Evolutionary conservation across 1,140 invertebrate genomes (phyloP).

Genomic region (Chironomus tepperi): DNA sequence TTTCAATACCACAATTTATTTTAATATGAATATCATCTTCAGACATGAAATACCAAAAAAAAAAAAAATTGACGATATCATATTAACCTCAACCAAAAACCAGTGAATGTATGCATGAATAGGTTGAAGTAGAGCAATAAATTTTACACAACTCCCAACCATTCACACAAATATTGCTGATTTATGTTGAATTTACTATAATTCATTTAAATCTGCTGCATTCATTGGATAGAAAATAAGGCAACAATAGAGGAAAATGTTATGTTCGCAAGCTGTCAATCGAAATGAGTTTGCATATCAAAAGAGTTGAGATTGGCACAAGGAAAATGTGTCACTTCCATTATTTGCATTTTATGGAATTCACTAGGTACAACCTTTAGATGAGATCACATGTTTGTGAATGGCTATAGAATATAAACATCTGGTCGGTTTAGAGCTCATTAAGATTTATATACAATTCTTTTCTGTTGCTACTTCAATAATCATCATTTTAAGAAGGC

Average conservation of each 20-base stretch:
- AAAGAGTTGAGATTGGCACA: background rate
- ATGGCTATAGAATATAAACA: background rate
- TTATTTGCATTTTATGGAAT: background rate
- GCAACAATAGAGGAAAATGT: background rate
- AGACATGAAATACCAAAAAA: no score
- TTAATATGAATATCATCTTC: background rate
- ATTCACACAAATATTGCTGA: background rate
- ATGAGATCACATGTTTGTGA: background rate
- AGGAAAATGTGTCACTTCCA: background rate
- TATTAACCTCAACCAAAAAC: background rate
- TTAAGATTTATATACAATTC: background rate
- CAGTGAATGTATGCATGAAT: no score
- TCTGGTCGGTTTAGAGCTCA: background rate
- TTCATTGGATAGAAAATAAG: no score
- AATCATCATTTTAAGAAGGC: no score
- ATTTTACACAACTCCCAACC: background rate
- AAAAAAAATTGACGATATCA: background rate
- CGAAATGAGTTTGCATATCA: background rate
- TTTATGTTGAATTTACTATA: slow-evolving; percentile 2
- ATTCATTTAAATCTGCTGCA: background rate
- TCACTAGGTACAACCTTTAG: background rate
- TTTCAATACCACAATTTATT: slow-evolving; percentile 3
- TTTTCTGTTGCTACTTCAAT: background rate
- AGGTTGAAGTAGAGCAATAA: background rate
- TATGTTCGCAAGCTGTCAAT: background rate